phyloP scores from a whole-genome alignment of 30 jellyfish, hydroid and myxozoan genomes.

The Hydra vulgaris region DNA sequence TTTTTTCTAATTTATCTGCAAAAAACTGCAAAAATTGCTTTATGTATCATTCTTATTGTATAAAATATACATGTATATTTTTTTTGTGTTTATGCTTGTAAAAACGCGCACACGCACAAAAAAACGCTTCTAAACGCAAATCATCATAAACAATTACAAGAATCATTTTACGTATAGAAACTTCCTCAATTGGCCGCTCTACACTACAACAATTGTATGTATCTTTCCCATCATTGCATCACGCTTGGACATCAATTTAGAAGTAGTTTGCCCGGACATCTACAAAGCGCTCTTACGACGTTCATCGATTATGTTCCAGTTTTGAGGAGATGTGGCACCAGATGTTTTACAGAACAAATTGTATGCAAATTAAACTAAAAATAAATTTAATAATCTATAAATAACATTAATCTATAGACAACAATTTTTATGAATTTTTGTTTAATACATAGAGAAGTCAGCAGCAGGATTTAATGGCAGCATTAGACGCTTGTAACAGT shows the following conservation, averaged over 20 bases:
- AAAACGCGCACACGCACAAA: no score
- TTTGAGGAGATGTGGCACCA: conserved; percentile 69
- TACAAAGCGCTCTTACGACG: conserved; percentile 54
- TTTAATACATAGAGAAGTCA: conserved; percentile 55
- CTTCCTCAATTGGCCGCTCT: conserved; percentile 96
- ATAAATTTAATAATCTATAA: background rate
- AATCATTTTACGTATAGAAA: conserved; percentile 14
- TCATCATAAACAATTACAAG: no score
- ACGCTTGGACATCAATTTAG: conserved; percentile 95
- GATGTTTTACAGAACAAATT: conserved; percentile 60
- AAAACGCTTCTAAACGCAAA: no score
- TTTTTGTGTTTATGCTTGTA: no score
- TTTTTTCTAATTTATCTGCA: no score
- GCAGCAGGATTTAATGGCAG: conserved; percentile 39
- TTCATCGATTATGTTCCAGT: conserved; percentile 85
- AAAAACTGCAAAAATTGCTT: no score
- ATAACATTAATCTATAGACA: background rate
- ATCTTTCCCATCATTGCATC: conserved; percentile 84
- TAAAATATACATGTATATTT: no score
- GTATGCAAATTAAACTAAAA: conserved; percentile 27
- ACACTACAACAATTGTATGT: conserved; percentile 87
- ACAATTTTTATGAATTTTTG: background rate
- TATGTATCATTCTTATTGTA: no score
- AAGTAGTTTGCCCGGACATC: conserved; percentile 64
- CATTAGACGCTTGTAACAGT: conserved; percentile 51